Conservation (phyloP, 2,888 invertebrate genomes). For the Tenthredo distinguenda region DNA sequence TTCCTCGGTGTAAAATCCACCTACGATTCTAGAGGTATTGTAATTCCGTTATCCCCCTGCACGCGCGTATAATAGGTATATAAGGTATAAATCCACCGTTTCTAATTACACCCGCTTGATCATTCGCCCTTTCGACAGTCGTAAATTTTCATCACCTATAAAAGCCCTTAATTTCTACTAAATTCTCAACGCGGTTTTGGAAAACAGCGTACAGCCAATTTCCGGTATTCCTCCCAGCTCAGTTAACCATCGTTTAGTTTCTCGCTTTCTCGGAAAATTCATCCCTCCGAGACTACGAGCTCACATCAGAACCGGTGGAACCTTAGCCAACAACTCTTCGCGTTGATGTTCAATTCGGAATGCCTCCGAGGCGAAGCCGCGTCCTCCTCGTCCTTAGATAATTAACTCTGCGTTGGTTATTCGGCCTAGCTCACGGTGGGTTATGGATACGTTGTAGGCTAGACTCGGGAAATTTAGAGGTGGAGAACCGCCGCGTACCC, state of each 20-base stretch:
- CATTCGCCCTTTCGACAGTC: neutral
- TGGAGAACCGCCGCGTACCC: neutral
- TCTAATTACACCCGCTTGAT: neutral
- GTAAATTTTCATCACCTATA: neutral
- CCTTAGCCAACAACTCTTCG: neutral
- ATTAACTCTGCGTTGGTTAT: conserved; percentile 27
- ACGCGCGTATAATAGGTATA: neutral
- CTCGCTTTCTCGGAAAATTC: neutral
- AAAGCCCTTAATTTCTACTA: neutral
- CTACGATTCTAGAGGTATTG: neutral
- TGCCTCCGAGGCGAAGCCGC: neutral
- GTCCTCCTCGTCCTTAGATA: conserved; percentile 10
- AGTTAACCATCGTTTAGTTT: conserved; percentile 4
- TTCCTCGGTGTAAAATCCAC: neutral
- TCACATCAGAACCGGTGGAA: neutral
- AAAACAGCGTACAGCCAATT: neutral
- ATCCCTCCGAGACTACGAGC: neutral
- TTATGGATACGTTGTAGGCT: conserved; percentile 29
- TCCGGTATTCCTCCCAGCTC: conserved; percentile 9
- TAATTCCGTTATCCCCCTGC: neutral
- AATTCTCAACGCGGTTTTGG: neutral
- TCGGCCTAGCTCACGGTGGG: neutral
- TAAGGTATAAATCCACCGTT: neutral
- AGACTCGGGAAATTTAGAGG: neutral
- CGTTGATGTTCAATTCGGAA: neutral